Evolutionary conservation across 2,113 vertebrate species (phyloP).

Genomic region (Leuciscus idus): DNA sequence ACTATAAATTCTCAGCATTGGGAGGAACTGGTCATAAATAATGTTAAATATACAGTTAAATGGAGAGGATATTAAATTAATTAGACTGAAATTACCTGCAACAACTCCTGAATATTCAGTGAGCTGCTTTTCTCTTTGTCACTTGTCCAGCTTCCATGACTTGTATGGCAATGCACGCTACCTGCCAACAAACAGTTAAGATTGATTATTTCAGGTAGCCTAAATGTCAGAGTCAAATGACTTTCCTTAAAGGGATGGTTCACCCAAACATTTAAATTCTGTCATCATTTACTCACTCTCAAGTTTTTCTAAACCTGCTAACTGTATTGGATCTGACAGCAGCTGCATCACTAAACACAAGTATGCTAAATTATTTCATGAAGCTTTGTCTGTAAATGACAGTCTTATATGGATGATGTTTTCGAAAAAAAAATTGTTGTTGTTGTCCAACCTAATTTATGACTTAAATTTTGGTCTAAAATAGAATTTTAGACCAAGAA

Average conservation of each 20-base stretch:
- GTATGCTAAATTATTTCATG: too few species aligned
- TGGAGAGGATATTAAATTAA: slow-evolving; percentile 18
- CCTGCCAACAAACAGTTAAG: background rate
- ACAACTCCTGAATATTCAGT: slow-evolving; percentile 22
- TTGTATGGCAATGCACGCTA: background rate
- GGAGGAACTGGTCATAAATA: slow-evolving; percentile 18
- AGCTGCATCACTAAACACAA: too few species aligned
- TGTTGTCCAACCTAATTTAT: too few species aligned
- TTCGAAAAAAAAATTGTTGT: too few species aligned
- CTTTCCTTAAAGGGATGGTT: background rate
- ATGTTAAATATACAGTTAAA: slow-evolving; percentile 29
- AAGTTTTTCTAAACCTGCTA: too few species aligned
- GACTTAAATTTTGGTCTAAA: background rate
- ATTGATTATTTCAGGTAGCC: background rate
- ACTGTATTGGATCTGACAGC: too few species aligned
- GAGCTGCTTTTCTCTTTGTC: slow-evolving; percentile 1
- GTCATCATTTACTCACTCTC: too few species aligned
- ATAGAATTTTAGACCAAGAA: too few species aligned
- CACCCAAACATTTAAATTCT: too few species aligned
- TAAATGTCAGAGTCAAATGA: background rate
- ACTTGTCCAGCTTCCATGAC: background rate
- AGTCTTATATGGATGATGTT: too few species aligned
- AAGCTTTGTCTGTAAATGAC: too few species aligned
- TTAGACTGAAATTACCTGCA: slow-evolving; percentile 15
- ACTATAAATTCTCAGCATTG: background rate